A percentile compares a stretch with the other conserved stretches of the same genome.
Evolutionary conservation across 2,113 vertebrate genomes (phyloP).

Genomic region (Cardinalis cardinalis): DNA sequence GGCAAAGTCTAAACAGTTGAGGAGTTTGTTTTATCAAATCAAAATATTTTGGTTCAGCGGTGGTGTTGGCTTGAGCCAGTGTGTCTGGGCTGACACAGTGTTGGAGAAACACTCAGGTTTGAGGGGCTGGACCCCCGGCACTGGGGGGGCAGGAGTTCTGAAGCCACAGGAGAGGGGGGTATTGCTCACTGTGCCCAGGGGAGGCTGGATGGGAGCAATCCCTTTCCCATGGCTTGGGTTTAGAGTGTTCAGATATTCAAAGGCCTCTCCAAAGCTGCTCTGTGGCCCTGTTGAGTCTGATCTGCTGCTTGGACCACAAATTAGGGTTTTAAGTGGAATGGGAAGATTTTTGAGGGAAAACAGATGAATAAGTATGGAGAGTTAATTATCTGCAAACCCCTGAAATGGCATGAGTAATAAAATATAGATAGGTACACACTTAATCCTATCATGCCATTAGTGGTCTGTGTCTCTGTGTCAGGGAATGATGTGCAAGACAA

Average conservation of each 20-base stretch:
- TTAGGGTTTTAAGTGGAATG: not conserved
- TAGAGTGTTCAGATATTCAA: not conserved
- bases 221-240: not conserved
- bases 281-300: not conserved
- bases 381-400: slow-evolving; percentile 11
- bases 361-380: not conserved
- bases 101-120: not conserved
- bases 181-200: not conserved
- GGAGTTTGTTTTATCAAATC: slow-evolving; percentile 48
- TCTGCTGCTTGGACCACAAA: not conserved
- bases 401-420: slow-evolving; percentile 5
- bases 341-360: not conserved
- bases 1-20: slow-evolving; percentile 18
- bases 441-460: not conserved
- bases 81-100: not conserved
- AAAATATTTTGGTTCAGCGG: slow-evolving; percentile 21
- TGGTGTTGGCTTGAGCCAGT: not conserved
- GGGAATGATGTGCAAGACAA: not conserved
- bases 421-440: not conserved
- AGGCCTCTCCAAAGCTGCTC: not conserved
- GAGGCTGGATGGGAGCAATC: not conserved
- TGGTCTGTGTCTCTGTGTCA: not conserved
- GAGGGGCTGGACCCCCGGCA: not conserved
- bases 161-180: fast-evolving
- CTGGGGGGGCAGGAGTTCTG: not conserved